Percentiles rank a stretch among this genome's conserved stretches.
These are phyloP conservation scores for Pegoplata infirma DNA, from an alignment of 2,888 invertebrate genomes.

Conservation along the genomic window DNA sequence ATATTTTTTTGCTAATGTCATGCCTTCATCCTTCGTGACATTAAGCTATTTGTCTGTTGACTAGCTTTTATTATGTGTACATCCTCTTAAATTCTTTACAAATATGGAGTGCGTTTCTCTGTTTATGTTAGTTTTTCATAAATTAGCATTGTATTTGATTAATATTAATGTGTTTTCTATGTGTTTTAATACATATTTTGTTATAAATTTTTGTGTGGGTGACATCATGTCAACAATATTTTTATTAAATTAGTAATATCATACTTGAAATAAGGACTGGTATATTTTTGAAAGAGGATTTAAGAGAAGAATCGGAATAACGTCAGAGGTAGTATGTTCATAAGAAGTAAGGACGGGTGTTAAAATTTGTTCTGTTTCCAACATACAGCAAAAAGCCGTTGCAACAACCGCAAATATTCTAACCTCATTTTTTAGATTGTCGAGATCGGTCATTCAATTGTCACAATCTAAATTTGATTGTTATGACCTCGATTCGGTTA, in stretches of 20 bases:
- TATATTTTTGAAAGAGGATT: background rate
- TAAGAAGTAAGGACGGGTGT: no score
- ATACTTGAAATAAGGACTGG: background rate
- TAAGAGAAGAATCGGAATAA: no score
- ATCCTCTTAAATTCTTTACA: background rate
- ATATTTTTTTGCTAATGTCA: background rate
- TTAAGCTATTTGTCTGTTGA: conserved; percentile 31
- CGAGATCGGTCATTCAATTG: no score
- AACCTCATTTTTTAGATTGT: no score
- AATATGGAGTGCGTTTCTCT: background rate
- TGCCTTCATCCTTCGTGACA: conserved; percentile 32
- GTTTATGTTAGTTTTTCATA: background rate
- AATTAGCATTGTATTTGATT: conserved; percentile 2
- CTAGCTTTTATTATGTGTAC: background rate
- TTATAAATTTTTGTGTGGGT: background rate
- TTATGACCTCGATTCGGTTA: no score
- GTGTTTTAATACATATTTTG: no score
- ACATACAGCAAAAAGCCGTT: no score
- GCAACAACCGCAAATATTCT: no score
- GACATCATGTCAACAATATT: background rate
- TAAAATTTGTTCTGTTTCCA: no score
- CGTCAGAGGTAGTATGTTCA: no score
- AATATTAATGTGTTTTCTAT: conserved; percentile 15
- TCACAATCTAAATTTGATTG: no score
- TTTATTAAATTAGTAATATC: background rate